These are phyloP conservation scores for Bombus confusus DNA, from an alignment of 1,140 invertebrate genomes.

Conservation along the genomic window DNA sequence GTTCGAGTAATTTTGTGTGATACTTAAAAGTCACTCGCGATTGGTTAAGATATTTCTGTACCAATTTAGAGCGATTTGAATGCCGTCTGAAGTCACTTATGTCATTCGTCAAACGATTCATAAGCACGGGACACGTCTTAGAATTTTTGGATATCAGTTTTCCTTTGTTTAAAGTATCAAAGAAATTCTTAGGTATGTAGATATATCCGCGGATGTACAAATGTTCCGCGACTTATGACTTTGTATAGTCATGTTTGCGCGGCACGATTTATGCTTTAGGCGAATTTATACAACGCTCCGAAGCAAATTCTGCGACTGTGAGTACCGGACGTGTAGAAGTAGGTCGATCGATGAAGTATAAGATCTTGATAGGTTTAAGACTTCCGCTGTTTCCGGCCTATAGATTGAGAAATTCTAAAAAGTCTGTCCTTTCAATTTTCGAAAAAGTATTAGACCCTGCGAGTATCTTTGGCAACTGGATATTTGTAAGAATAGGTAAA, in stretches of 20 bases:
- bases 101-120: no score
- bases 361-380: conserved; percentile 31
- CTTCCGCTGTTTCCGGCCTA: not conserved
- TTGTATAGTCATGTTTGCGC: not conserved
- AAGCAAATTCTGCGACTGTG: conserved; percentile 13
- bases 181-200: not conserved
- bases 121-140: not conserved
- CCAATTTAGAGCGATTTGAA: no score
- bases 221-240: not conserved
- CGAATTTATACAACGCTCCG: conserved; percentile 32
- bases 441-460: not conserved
- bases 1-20: no score
- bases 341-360: conserved; percentile 35
- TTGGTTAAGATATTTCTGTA: no score
- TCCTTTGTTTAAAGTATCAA: not conserved
- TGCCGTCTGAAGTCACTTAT: no score
- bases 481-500: not conserved
- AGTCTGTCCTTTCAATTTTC: not conserved
- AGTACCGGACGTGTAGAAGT: conserved; percentile 9
- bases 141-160: not conserved
- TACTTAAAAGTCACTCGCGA: no score
- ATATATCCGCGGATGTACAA: not conserved
- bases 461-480: not conserved
- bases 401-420: not conserved
- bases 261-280: not conserved